These are phyloP conservation scores for Trachelus tabidus DNA, from an alignment of 2,888 invertebrate genomes.

Conservation along the genomic window DNA sequence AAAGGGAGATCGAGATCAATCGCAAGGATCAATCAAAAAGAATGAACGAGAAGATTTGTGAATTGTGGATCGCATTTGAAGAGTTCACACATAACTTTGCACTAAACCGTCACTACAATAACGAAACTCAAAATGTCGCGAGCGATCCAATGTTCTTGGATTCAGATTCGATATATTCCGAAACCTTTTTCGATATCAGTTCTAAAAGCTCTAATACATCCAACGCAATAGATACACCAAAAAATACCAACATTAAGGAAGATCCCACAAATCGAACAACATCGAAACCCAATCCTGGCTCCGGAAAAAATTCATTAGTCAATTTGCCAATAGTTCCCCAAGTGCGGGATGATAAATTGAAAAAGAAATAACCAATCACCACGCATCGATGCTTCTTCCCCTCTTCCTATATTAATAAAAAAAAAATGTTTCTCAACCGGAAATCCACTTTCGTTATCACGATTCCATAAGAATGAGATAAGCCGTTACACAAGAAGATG, in stretches of 20 bases:
- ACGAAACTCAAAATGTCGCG: background rate
- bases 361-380: background rate
- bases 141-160: background rate
- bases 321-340: background rate
- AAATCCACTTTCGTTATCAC: background rate
- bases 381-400: background rate
- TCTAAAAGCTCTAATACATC: background rate
- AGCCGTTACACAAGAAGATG: background rate
- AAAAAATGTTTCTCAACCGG: background rate
- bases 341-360: background rate
- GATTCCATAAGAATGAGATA: background rate
- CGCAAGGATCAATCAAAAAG: slow-evolving; percentile 28
- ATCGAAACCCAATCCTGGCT: background rate
- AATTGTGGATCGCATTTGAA: slow-evolving; percentile 33
- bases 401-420: background rate
- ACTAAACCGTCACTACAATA: background rate
- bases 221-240: background rate
- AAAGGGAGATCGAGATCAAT: slow-evolving; percentile 26
- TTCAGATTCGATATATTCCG: background rate
- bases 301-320: background rate
- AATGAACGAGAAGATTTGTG: slow-evolving; percentile 27
- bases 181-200: background rate
- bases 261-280: background rate
- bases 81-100: slow-evolving; percentile 22
- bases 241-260: background rate